Conservation (phyloP, 2,113 vertebrate species). For the Rhinolophus ferrumequinum region DNA sequence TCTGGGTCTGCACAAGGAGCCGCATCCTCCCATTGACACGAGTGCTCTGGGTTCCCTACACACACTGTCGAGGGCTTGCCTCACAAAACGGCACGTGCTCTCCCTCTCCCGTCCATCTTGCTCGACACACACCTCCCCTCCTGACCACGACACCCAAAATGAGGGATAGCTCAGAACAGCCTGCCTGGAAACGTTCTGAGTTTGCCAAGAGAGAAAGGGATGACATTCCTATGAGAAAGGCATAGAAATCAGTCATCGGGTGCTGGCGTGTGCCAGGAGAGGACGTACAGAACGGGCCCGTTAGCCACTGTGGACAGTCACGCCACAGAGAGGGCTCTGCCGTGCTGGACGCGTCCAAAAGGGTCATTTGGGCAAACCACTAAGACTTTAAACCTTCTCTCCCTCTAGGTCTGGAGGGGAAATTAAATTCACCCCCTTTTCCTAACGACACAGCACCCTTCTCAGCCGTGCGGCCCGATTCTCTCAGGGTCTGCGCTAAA, state of each 20-base stretch:
- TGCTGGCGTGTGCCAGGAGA: background rate
- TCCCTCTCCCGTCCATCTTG: background rate
- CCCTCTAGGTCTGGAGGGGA: fast-evolving
- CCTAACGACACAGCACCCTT: background rate
- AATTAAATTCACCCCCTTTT: background rate
- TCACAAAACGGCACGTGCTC: background rate
- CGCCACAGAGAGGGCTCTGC: too few species aligned
- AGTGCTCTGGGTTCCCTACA: background rate
- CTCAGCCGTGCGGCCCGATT: fast-evolving
- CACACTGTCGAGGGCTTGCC: background rate
- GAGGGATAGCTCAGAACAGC: background rate
- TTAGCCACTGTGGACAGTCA: background rate
- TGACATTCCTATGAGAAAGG: background rate
- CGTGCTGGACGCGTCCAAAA: fast-evolving
- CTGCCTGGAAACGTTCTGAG: background rate
- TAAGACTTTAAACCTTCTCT: background rate
- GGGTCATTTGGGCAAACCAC: background rate
- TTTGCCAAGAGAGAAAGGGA: background rate
- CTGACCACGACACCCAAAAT: background rate
- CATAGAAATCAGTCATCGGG: background rate
- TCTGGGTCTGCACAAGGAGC: background rate
- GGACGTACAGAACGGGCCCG: background rate
- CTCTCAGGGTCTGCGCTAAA: background rate
- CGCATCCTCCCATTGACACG: background rate
- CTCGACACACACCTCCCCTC: background rate